These are phyloP conservation scores for Collichthys lucidus DNA, from an alignment of 2,113 vertebrate genomes.

Conservation along the genomic window DNA sequence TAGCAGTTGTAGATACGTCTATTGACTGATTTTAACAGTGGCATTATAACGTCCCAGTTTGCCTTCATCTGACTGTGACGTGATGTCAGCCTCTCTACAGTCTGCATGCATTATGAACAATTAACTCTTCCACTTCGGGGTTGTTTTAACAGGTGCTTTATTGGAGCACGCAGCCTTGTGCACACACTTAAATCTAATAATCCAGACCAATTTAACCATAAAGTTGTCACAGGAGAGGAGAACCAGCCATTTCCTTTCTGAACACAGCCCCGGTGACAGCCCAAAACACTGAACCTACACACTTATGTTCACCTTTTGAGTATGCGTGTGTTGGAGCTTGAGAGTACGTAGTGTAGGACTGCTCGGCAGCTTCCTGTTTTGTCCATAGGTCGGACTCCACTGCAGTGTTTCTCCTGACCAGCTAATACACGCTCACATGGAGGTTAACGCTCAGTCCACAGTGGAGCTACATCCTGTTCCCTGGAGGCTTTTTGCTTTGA, in stretches of 20 bases:
- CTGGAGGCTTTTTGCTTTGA: slow-evolving; percentile 40
- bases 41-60: neutral
- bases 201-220: slow-evolving; percentile 70
- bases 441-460: slow-evolving; percentile 40
- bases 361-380: slow-evolving; percentile 59
- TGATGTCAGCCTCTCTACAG: neutral
- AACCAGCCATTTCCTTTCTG: slow-evolving; percentile 71
- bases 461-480: slow-evolving; percentile 60
- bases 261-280: slow-evolving; percentile 38
- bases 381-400: slow-evolving; percentile 57
- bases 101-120: slow-evolving; percentile 53
- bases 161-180: slow-evolving; percentile 38
- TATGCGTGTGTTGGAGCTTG: slow-evolving; percentile 1
- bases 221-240: slow-evolving; percentile 64
- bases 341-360: slow-evolving; percentile 53
- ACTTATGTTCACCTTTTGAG: slow-evolving; percentile 49
- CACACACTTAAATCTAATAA: slow-evolving; percentile 71
- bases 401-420: slow-evolving; percentile 47
- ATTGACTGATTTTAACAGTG: neutral
- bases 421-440: slow-evolving; percentile 14
- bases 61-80: slow-evolving; percentile 7
- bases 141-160: slow-evolving; percentile 80
- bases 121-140: slow-evolving; percentile 50
- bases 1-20: too few species aligned
- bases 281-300: slow-evolving; percentile 21